Evolutionary conservation across 2,113 vertebrate species (phyloP), one percentile per base, ranked within the genome.

Genomic region (Platichthys stellatus): DNA sequence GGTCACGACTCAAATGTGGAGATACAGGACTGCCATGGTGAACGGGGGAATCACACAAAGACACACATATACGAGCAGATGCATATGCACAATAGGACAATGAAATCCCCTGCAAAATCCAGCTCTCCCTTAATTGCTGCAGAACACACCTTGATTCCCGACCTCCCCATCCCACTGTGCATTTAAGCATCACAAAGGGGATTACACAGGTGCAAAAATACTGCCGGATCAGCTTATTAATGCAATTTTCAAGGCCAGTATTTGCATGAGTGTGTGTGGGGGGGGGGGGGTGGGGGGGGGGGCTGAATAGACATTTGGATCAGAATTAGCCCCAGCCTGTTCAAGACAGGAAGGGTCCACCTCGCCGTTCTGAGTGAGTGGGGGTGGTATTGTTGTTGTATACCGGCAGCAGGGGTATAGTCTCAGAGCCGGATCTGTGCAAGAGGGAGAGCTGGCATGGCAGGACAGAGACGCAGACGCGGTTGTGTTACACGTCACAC

Each of bases 141-240:
- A 78, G 80, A 85, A 80, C 87, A 83, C 88, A 93, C 89, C 89
- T 91, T 90, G 85, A 88, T 63, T 67, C 86, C 77, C 61, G 40
- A 49, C 78, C 67, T 35, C 69, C 64, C 64, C 71, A 53, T 78
- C 79, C 82, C n/a, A 31, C 82, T 68, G 81, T 83, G 87, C 68
- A 5, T 88, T 78, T 83, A 80, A 81, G 76, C 82, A 85, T 68
- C 85, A 92, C 90, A 92, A 90, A 90, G 69, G 70, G 83, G 87
- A 91, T 91, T 85, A 92, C 78, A 90, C 89, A 93, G 91, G 91
- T 89, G 88, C 88, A 89, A 76, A 62, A 89, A 86, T 72, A 86
- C 74, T 76, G 78, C 71, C 20, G 80, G 84, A 89, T 91, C 80
- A 84, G 76, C 83, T 84, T 89, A 92, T 90, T 91, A 91, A 90